phyloP scores from a whole-genome alignment of 1,140 invertebrate genomes.

The Arion vulgaris region DNA sequence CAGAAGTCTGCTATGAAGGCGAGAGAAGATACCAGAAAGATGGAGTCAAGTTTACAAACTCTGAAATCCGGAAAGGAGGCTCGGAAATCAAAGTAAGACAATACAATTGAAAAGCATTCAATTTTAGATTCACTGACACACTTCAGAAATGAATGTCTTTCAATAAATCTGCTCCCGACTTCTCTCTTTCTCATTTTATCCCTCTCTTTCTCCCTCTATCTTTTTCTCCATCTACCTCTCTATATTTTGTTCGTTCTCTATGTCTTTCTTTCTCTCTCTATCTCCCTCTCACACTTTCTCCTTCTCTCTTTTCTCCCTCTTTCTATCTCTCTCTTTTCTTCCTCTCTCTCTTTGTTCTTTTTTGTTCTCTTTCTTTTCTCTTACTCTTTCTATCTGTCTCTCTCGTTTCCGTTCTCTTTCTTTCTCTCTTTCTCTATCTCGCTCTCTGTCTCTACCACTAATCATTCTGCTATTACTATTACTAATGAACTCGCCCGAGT shows the following conservation, averaged over 20 bases:
- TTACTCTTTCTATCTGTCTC: neutral
- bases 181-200: neutral
- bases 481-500: no score
- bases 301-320: no score
- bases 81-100: constrained; percentile 60
- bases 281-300: neutral
- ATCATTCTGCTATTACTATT: no score
- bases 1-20: constrained; percentile 61
- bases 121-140: neutral
- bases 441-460: neutral
- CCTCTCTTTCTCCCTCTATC: no score
- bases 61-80: constrained; percentile 60
- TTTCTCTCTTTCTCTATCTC: neutral
- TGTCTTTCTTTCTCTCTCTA: neutral
- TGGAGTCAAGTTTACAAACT: constrained; percentile 55
- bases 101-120: neutral
- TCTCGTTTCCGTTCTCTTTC: neutral
- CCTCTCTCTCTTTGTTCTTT: no score
- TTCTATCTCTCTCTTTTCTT: neutral
- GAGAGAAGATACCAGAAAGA: constrained; percentile 55
- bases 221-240: neutral
- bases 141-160: neutral
- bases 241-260: neutral
- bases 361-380: no score
- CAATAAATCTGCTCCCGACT: neutral